Evolutionary conservation across 1,140 invertebrate genomes (phyloP), one percentile per base, ranked within the genome.

Genomic region (Brachionus calyciflorus): DNA sequence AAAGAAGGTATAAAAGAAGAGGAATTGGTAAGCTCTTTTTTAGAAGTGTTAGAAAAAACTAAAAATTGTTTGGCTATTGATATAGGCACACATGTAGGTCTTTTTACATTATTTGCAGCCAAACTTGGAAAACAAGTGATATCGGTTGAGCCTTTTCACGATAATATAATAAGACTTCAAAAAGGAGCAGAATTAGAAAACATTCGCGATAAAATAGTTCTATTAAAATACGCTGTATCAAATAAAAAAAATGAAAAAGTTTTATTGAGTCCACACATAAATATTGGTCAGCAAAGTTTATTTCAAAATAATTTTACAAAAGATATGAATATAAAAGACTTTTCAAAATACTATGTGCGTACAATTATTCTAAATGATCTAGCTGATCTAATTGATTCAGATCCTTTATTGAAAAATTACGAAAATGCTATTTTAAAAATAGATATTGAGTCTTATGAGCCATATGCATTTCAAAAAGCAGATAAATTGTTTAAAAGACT

Each of bases 361-460:
- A 73, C 46, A 10, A 73, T 73, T 17, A 28, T 24, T 21, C 37
- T 73, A 10, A 46, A 73, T 55, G 69, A 73, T 28, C 26, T 75
- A 26, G 17, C 53, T 24, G 69, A 28, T 1, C 12, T 73, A 5
- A 17, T 21, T 4, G 9, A 37, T 7, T n/a, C n/a, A 63, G 4
- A 37, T 1, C 17, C 1, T 14, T n/a, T 33, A 17, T 12, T 2
- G 37, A 37, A 17, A 33, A n/a, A 21, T n/a, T 51, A 21, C n/a
- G 30, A 37, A 37, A 49, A 73, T n/a, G 44, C 12, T 19, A 51
- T 73, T 19, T 9, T 73, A 14, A 73, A 73, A 73, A 49, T 73
- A 7, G 69, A 73, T 21, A 73, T 73, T 28, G 69, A 73, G 30
- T 44, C 19, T 12, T 51, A 19, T 14, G 69, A 73, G 46, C 33